Conservation (phyloP, 2,888 invertebrate species). For the Brachypterus glaber region DNA sequence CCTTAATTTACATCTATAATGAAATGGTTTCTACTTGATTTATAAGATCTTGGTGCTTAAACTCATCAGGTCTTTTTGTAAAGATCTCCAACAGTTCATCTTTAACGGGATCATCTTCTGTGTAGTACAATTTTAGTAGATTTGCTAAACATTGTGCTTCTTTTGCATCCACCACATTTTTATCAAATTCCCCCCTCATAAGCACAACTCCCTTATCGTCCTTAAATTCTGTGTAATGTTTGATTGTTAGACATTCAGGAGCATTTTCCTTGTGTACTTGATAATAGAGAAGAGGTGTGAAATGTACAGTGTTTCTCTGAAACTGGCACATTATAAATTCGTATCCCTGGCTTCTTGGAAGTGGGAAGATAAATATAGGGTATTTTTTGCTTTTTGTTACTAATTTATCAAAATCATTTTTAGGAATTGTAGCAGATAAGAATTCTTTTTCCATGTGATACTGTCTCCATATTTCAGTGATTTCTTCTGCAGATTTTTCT, state of each 20-base stretch:
- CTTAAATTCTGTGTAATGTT: constrained; percentile 66
- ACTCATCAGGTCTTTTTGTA: constrained; percentile 59
- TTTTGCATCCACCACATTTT: constrained; percentile 60
- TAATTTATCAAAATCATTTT: constrained; percentile 50
- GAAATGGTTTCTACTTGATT: constrained; percentile 59
- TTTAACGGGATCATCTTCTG: constrained; percentile 53
- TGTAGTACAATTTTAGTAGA: constrained; percentile 77
- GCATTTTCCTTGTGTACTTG: constrained; percentile 85
- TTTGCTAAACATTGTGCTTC: constrained; percentile 83
- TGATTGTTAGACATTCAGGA: constrained; percentile 73
- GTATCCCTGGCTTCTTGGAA: constrained; percentile 74
- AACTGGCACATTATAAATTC: constrained; percentile 78
- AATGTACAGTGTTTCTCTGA: constrained; percentile 62
- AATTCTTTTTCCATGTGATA: constrained; percentile 67
- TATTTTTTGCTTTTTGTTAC: constrained; percentile 48
- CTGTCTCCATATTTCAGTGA: constrained; percentile 67
- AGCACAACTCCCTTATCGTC: constrained; percentile 64
- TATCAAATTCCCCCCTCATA: constrained; percentile 81
- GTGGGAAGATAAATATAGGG: constrained; percentile 67
- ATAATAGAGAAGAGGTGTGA: constrained; percentile 75
- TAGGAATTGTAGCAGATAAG: constrained; percentile 63
- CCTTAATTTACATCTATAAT: constrained; percentile 33
- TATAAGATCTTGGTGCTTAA: constrained; percentile 75
- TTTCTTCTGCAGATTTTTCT: constrained; percentile 62
- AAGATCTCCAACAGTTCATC: constrained; percentile 57